Evolutionary conservation across 2,797 vertebrate genomes (phyloP).

Genomic region (Syngnathus rostellatus): DNA sequence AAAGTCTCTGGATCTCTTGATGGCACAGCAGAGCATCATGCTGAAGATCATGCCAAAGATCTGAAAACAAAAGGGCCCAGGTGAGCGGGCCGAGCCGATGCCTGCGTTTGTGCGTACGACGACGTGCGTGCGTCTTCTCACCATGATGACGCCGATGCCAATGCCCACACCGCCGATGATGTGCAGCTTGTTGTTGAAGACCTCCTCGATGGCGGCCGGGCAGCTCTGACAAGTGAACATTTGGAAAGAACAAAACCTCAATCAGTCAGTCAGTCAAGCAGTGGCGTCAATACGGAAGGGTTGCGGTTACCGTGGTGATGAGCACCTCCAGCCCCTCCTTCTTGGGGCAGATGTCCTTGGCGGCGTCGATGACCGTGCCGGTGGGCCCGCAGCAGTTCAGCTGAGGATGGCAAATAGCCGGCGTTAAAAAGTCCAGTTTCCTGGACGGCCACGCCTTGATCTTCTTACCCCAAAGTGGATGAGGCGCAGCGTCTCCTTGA

Average conservation of each 20-base stretch:
- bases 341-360: conserved; percentile 76
- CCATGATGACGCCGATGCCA: conserved; percentile 83
- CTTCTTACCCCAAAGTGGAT: conserved; percentile 78
- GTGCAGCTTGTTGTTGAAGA: conserved; percentile 85
- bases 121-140: conserved; percentile 40
- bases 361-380: conserved; percentile 13
- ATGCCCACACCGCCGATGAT: conserved; percentile 87
- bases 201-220: conserved; percentile 74
- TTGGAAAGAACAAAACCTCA: too few species aligned
- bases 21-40: conserved; percentile 92
- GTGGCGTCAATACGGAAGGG: background rate
- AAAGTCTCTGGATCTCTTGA: conserved; percentile 85
- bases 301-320: conserved; percentile 59
- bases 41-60: conserved; percentile 97
- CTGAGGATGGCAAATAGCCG: conserved; percentile 52
- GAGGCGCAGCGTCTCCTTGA: conserved; percentile 74
- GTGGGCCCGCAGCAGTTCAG: conserved; percentile 81
- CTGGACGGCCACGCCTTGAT: too few species aligned
- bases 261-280: too few species aligned
- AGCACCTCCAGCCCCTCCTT: conserved; percentile 49
- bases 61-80: conserved; percentile 56
- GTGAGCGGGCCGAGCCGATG: background rate
- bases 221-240: conserved; percentile 67
- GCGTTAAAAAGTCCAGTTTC: background rate
- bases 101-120: too few species aligned